Base-by-base conservation (phyloP, 2,797 vertebrate species). In the Triplophysa bombifrons region DNA sequence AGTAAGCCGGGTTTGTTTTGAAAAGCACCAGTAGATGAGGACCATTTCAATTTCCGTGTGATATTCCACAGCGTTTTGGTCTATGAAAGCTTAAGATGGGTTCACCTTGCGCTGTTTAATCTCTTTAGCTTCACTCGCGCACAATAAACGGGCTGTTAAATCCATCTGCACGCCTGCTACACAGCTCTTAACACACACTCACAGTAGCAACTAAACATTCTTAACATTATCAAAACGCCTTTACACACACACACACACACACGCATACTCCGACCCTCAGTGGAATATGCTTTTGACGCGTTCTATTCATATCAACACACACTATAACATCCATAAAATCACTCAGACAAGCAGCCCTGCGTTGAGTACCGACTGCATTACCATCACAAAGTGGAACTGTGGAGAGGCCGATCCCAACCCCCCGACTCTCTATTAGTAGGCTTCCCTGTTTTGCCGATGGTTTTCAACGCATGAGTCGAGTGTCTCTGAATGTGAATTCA, bases 311-410 rank as follows among this genome's bases (percentile, higher is more conserved):
- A 72, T 79, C 50, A 73, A 72, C 41, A 78, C 80, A 67, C 69
- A 72, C 69, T 68, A 63, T 73, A 82, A 63, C 75, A 78, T 78
- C 64, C 81, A 74, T 78, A 78, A 82, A 74, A 82, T 82, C 81
- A 82, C 76, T 70, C 70, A 60, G 81, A 78, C 81, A 76, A 68
- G 56, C 56, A 72, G 68, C 30, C 76, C 63, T 61, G 64, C 69
- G 44, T 70, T 66, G 69, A 82, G 72, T 69, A 58, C 70, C 19
- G 30, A 78, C 72, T 74, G 73, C 75, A 78, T 78, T 82, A 72
- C 74, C 80, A 82, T 82, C 80, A 82, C 80, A 82, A 82, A 82
- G 80, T 82, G 67, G 46, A 63, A 13, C 46, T 30, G 27, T 2
- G 14, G 17, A 66, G 70, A 30, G 69, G 77, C 60, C 69, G 60